A percentile compares a stretch with the other conserved stretches of the same genome.
phyloP scores from a whole-genome alignment of 1,140 invertebrate species.

The Pogonus chalceus region DNA sequence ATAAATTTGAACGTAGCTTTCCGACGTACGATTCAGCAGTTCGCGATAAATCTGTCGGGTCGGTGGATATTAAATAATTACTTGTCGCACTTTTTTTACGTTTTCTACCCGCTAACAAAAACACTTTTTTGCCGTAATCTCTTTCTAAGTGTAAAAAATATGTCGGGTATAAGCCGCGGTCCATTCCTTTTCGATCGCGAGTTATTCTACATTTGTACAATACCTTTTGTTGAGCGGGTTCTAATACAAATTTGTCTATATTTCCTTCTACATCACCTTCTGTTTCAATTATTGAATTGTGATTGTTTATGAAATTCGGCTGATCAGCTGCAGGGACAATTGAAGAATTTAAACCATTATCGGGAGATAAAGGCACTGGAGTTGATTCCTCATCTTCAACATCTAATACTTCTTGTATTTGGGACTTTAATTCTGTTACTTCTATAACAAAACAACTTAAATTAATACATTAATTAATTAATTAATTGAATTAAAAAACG shows the following conservation, averaged over 20 bases:
- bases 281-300: conserved; percentile 46
- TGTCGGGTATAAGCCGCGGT: conserved; percentile 92
- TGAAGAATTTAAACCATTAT: conserved; percentile 37
- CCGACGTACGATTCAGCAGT: conserved; percentile 83
- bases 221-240: conserved; percentile 84
- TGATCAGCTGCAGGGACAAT: conserved; percentile 42
- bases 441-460: conserved; percentile 6
- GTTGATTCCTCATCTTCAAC: conserved; percentile 54
- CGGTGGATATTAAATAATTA: conserved; percentile 96
- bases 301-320: conserved; percentile 36
- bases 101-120: conserved; percentile 91
- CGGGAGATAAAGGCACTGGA: conserved; percentile 41
- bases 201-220: conserved; percentile 96
- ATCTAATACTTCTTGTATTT: conserved; percentile 33
- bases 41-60: conserved; percentile 93
- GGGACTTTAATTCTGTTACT: conserved; percentile 2
- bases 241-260: conserved; percentile 82
- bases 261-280: conserved; percentile 77
- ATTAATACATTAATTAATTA: no score
- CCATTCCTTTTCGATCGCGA: conserved; percentile 94
- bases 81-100: conserved; percentile 96
- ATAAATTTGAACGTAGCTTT: conserved; percentile 91
- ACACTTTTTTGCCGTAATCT: conserved; percentile 93
- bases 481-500: no score
- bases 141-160: conserved; percentile 96